These are phyloP conservation scores for Ageneiosus marmoratus DNA, from an alignment of 2,113 vertebrate species.

Conservation along the genomic window DNA sequence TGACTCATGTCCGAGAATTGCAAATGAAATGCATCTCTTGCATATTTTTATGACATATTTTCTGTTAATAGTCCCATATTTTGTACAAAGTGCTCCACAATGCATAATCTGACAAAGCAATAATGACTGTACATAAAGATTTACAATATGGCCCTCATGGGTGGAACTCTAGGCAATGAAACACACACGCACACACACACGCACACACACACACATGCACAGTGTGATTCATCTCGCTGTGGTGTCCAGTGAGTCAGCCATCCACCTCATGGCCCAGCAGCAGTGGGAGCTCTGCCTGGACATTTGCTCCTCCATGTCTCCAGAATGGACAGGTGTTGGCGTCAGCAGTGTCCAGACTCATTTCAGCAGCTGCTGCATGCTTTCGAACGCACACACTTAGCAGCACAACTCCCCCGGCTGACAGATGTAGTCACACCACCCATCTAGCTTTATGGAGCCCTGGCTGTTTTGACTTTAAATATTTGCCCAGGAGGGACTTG, in stretches of 20 bases:
- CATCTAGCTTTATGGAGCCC: constrained; percentile 73
- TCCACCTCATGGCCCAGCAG: constrained; percentile 47
- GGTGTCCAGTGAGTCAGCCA: constrained; percentile 42
- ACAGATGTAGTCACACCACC: constrained; percentile 76
- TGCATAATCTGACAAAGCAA: background rate
- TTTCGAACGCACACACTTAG: constrained; percentile 48
- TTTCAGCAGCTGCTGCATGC: constrained; percentile 72
- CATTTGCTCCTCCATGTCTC: constrained; percentile 76
- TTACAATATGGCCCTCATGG: constrained; percentile 41
- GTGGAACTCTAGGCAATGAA: constrained; percentile 25
- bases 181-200: constrained; percentile 18
- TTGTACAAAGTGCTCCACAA: background rate
- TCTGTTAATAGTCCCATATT: background rate
- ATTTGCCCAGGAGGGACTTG: constrained; percentile 75
- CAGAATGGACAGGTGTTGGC: constrained; percentile 77
- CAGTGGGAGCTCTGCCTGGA: constrained; percentile 61
- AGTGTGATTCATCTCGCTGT: constrained; percentile 41
- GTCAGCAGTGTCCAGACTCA: constrained; percentile 74
- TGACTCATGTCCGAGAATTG: background rate
- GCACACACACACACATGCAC: background rate
- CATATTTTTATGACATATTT: background rate
- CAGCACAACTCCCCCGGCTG: constrained; percentile 54
- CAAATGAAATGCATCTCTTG: background rate
- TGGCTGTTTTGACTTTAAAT: constrained; percentile 81
- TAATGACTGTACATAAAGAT: constrained; percentile 36